These are phyloP conservation scores for Engystomops pustulosus DNA, from an alignment of 2,113 vertebrate species.

Conservation along the genomic window DNA sequence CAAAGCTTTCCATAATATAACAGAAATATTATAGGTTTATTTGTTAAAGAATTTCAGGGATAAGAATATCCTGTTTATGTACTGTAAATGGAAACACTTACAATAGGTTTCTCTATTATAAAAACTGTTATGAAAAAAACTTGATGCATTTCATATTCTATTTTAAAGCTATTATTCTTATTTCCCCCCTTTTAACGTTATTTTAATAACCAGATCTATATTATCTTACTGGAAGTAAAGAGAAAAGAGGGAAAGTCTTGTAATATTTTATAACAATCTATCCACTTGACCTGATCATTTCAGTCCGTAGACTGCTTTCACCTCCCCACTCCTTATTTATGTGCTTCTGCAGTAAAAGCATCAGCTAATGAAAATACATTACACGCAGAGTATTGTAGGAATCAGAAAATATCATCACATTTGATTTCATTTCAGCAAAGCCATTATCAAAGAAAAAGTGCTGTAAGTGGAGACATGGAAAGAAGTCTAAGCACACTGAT, in stretches of 20 bases:
- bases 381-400: not conserved
- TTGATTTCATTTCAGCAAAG: constrained; percentile 11
- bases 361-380: constrained; percentile 48
- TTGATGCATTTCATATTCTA: too few species aligned
- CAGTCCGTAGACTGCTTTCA: not conserved
- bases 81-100: not conserved
- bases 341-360: constrained; percentile 23
- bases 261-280: constrained; percentile 20
- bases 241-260: not conserved
- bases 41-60: too few species aligned
- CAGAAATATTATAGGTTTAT: too few species aligned
- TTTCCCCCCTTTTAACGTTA: not conserved
- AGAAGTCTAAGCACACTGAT: not conserved
- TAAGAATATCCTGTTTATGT: not conserved
- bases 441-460: constrained; percentile 12
- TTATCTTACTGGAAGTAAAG: not conserved
- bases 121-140: not conserved
- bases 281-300: constrained; percentile 32
- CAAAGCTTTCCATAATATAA: not conserved
- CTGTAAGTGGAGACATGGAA: not conserved
- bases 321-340: constrained; percentile 3
- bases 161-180: not conserved
- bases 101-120: not conserved
- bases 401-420: constrained; percentile 31
- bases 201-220: not conserved